Evolutionary conservation across 1,140 invertebrate genomes (phyloP).

Genomic region (Monomorium pharaonis): DNA sequence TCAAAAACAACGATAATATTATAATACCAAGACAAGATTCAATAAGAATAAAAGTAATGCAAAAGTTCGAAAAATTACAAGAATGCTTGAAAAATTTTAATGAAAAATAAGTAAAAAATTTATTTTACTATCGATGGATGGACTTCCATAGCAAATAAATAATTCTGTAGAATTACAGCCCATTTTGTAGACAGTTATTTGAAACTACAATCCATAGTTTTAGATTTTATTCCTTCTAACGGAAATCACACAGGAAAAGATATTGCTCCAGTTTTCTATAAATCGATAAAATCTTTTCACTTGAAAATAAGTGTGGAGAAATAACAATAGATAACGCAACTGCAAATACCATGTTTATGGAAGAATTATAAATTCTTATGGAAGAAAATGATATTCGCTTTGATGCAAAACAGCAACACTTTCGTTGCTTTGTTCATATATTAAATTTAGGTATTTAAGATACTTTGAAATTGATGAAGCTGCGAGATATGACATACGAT

Average conservation of each 20-base stretch:
- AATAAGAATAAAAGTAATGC: neutral
- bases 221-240: too few species aligned
- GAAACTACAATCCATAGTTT: constrained; percentile 30
- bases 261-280: constrained; percentile 29
- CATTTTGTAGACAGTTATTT: constrained; percentile 46
- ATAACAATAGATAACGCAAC: constrained; percentile 14
- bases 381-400: too few species aligned
- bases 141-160: constrained; percentile 1
- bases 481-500: constrained; percentile 3
- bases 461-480: constrained; percentile 39
- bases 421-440: too few species aligned
- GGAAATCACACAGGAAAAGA: constrained; percentile 26
- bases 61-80: constrained; percentile 17
- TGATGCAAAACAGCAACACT: too few species aligned
- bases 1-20: neutral
- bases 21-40: too few species aligned
- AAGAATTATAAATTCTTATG: constrained; percentile 13
- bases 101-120: constrained; percentile 33
- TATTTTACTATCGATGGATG: constrained; percentile 53
- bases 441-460: too few species aligned
- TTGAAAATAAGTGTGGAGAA: too few species aligned
- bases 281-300: neutral
- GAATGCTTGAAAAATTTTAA: constrained; percentile 21
- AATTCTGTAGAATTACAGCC: constrained; percentile 40
- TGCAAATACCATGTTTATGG: constrained; percentile 22